phyloP scores from a whole-genome alignment of 2,888 invertebrate genomes.

The Heterodera filipjevi region DNA sequence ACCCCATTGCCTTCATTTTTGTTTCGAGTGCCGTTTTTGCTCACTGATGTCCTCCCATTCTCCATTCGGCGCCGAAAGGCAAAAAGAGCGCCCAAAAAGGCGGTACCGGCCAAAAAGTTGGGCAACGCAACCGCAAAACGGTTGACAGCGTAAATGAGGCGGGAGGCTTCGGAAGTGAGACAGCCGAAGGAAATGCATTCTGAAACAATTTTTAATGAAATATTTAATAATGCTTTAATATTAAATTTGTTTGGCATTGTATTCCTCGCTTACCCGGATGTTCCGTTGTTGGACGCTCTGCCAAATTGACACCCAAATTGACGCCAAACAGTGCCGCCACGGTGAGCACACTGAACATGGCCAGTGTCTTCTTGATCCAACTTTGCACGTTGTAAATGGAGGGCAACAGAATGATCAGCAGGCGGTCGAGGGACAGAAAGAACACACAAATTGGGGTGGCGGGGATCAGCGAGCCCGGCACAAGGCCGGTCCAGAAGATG shows the following conservation, averaged over 20 bases:
- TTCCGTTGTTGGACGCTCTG: constrained; percentile 19
- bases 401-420: constrained; percentile 30
- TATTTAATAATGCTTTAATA: too few species aligned
- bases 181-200: constrained; percentile 34
- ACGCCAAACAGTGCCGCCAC: constrained; percentile 13
- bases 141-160: constrained; percentile 30
- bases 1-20: not conserved
- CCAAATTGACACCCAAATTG: constrained; percentile 21
- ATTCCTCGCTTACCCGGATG: not conserved
- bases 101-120: constrained; percentile 24
- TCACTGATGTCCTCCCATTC: not conserved
- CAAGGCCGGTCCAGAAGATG: constrained; percentile 34
- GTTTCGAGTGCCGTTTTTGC: not conserved
- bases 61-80: constrained; percentile 15
- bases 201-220: not conserved
- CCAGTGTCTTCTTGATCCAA: constrained; percentile 6
- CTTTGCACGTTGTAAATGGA: not conserved
- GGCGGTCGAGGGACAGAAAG: constrained; percentile 32
- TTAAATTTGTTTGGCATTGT: too few species aligned
- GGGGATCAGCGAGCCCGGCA: constrained; percentile 31
- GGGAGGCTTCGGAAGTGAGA: constrained; percentile 28
- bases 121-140: constrained; percentile 32
- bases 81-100: constrained; percentile 20
- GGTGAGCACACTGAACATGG: constrained; percentile 11
- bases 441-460: constrained; percentile 32